These are phyloP conservation scores for Lasioglossum calceatum DNA, from an alignment of 2,888 invertebrate genomes.

Conservation along the genomic window DNA sequence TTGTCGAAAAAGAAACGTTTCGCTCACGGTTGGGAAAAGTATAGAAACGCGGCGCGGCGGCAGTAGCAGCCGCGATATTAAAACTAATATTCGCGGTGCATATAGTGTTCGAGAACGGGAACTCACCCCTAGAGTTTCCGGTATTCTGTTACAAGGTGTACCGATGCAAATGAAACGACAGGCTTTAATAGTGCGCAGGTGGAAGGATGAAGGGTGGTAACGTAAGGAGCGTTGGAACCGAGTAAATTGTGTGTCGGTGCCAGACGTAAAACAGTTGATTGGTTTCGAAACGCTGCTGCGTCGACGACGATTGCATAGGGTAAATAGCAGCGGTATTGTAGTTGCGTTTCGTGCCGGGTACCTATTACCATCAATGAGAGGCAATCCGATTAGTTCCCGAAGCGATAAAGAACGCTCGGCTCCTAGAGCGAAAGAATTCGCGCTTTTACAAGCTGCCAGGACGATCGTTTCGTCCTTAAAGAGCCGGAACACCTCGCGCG, in stretches of 20 bases:
- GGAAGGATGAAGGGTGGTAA: not conserved
- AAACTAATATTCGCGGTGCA: not conserved
- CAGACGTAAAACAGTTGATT: conserved; percentile 76
- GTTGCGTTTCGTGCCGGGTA: conserved; percentile 25
- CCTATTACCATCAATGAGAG: conserved; percentile 32
- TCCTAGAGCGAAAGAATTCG: conserved; percentile 22
- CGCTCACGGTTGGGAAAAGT: not conserved
- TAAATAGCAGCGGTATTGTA: conserved; percentile 22
- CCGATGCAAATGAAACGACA: conserved; percentile 51
- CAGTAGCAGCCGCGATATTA: not conserved
- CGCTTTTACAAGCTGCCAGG: conserved; percentile 24
- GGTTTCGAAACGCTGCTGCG: conserved; percentile 59
- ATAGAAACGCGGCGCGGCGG: not conserved
- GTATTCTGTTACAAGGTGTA: conserved; percentile 30
- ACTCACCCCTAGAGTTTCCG: conserved; percentile 5
- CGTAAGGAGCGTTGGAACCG: conserved; percentile 29
- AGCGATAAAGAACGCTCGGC: conserved; percentile 42
- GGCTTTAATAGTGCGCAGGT: not conserved
- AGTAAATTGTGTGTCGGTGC: conserved; percentile 69
- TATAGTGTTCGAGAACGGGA: not conserved
- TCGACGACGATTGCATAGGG: conserved; percentile 33
- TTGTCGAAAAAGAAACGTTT: not conserved
- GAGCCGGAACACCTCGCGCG: not conserved
- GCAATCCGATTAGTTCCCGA: conserved; percentile 48
- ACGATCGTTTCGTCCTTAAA: not conserved